Evolutionary conservation across 2,888 invertebrate species (phyloP).

Genomic region (Heliconius ethilla): DNA sequence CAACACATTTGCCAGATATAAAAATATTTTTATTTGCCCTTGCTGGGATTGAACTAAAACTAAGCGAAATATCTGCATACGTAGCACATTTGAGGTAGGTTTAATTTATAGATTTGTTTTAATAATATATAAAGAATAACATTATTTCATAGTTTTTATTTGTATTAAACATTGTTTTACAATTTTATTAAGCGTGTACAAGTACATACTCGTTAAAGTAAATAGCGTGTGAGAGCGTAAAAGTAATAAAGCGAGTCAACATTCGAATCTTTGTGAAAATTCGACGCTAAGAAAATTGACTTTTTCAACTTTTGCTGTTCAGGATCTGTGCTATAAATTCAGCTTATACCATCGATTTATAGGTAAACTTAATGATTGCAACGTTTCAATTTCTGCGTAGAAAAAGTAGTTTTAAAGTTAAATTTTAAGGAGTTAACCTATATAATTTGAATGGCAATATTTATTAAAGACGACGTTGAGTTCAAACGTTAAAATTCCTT

Average conservation of each 20-base stretch:
- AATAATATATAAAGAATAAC: too few species aligned
- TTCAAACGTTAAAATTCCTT: too few species aligned
- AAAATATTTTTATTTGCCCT: too few species aligned
- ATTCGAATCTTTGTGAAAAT: background rate
- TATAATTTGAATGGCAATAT: too few species aligned
- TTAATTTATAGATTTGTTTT: too few species aligned
- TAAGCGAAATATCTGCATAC: too few species aligned
- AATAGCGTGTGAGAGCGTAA: background rate
- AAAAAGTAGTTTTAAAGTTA: background rate
- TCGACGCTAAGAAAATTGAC: conserved; percentile 7
- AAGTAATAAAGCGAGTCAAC: background rate
- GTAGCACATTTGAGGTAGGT: too few species aligned
- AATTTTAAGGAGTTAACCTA: too few species aligned
- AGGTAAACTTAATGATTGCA: background rate
- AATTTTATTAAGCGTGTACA: background rate
- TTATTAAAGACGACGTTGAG: too few species aligned
- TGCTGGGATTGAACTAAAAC: too few species aligned
- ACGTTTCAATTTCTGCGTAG: background rate
- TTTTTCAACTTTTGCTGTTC: conserved; percentile 3
- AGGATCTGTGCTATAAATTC: conserved; percentile 2
- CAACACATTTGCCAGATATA: too few species aligned
- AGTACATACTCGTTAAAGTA: background rate
- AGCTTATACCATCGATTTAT: conserved; percentile 3
- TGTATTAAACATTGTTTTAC: background rate
- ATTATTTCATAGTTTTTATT: background rate